Evolutionary conservation across 2,113 vertebrate species (phyloP).

Genomic region (Cyprinodon tularosa): DNA sequence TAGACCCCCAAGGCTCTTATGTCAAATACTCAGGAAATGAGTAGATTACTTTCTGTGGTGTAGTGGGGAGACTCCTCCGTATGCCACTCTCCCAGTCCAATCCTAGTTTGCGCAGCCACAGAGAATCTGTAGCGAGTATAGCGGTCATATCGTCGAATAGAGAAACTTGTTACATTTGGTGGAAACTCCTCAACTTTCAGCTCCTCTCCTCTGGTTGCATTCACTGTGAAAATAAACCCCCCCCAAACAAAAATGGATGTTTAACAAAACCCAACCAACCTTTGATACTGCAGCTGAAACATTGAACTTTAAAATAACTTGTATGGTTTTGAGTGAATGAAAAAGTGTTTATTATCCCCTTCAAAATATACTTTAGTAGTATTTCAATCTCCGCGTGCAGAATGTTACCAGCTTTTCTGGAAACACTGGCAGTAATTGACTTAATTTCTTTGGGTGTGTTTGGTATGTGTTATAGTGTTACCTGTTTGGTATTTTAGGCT

Average conservation of each 20-base stretch:
- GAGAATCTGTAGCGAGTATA: conserved; percentile 92
- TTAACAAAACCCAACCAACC: neutral
- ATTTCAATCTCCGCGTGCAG: conserved; percentile 28
- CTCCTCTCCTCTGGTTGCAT: conserved; percentile 84
- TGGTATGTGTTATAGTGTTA: conserved; percentile 43
- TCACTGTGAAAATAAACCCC: conserved; percentile 80
- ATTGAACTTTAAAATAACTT: conserved; percentile 26
- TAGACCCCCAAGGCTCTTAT: neutral
- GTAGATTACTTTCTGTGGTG: conserved; percentile 88
- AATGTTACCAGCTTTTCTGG: conserved; percentile 1
- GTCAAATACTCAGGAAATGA: neutral
- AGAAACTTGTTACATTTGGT: conserved; percentile 90
- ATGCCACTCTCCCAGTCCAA: conserved; percentile 85
- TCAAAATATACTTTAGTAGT: conserved; percentile 18
- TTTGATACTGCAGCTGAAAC: conserved; percentile 20
- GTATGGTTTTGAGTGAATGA: conserved; percentile 13
- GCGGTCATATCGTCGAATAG: conserved; percentile 87
- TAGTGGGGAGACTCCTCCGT: conserved; percentile 88
- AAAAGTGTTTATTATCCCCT: conserved; percentile 41
- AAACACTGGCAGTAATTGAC: conserved; percentile 4
- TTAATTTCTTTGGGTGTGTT: conserved; percentile 4
- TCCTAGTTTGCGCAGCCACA: conserved; percentile 86
- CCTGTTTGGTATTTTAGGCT: conserved; percentile 88
- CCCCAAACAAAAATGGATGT: neutral
- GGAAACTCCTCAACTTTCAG: conserved; percentile 83